These are phyloP conservation scores for Clivina fossor DNA, from an alignment of 2,888 invertebrate genomes.

Conservation along the genomic window DNA sequence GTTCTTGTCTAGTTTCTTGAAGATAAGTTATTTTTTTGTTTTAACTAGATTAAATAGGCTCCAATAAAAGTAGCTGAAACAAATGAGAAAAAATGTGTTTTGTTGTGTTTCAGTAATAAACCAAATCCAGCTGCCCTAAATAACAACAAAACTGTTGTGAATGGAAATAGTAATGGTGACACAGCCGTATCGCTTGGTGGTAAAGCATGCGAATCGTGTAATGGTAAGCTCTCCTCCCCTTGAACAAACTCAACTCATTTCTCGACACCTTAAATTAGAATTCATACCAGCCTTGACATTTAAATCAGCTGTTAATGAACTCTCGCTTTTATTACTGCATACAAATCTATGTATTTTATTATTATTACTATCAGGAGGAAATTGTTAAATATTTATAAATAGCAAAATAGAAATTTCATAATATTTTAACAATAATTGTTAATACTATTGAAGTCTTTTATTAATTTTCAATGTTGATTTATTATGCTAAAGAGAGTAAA, in stretches of 20 bases:
- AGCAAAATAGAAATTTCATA: too few relatives aligned
- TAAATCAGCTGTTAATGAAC: slow-evolving; percentile 1
- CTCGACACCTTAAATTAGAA: neutral
- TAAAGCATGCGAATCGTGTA: slow-evolving; percentile 85
- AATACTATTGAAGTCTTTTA: too few relatives aligned
- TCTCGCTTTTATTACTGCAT: slow-evolving; percentile 7
- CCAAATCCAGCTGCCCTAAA: slow-evolving; percentile 80
- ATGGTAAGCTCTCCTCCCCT: too few relatives aligned
- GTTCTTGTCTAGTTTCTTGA: too few relatives aligned
- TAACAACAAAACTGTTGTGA: slow-evolving; percentile 71
- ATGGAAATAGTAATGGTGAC: slow-evolving; percentile 71
- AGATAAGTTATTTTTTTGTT: neutral
- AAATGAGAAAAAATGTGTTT: too few relatives aligned
- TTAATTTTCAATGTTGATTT: too few relatives aligned
- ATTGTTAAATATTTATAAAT: too few relatives aligned
- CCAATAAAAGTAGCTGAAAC: too few relatives aligned
- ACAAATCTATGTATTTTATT: neutral
- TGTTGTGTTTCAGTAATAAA: slow-evolving; percentile 77
- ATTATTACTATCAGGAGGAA: slow-evolving; percentile 6
- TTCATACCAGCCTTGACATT: slow-evolving; percentile 4
- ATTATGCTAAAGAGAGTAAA: too few relatives aligned
- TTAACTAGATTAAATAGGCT: too few relatives aligned
- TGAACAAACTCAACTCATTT: neutral
- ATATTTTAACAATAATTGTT: too few relatives aligned
- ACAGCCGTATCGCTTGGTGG: slow-evolving; percentile 60